Evolutionary conservation across 2,113 vertebrate genomes (phyloP).

Genomic region (Numenius arquata): DNA sequence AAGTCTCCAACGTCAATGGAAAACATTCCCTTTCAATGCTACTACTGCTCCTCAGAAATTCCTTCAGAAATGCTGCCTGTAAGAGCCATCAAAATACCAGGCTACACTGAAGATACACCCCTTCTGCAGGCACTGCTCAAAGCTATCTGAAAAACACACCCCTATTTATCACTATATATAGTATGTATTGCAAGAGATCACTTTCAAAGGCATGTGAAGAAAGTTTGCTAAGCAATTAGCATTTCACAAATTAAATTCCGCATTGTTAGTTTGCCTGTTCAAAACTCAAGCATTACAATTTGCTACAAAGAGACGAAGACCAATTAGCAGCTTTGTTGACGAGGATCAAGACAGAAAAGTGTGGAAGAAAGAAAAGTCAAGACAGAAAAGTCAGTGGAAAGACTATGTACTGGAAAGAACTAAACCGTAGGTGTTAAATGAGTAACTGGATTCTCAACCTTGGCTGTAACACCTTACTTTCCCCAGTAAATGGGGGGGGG

Average conservation of each 20-base stretch:
- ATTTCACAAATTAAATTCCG: background rate
- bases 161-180: background rate
- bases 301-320: background rate
- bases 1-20: accelerated
- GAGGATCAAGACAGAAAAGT: background rate
- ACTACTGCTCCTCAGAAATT: background rate
- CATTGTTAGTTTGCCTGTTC: background rate
- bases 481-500: background rate
- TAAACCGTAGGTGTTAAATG: background rate
- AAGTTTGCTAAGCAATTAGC: background rate
- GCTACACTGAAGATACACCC: background rate
- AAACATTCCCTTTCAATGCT: background rate
- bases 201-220: background rate
- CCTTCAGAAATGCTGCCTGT: background rate
- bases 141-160: background rate
- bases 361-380: too few species aligned
- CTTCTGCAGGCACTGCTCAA: background rate
- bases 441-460: background rate
- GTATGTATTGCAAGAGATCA: background rate
- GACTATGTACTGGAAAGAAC: background rate
- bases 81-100: background rate
- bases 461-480: background rate
- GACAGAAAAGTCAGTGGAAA: background rate
- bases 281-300: background rate
- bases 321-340: background rate